phyloP scores from a whole-genome alignment of 2,888 invertebrate species.

The Hydrotaea cyrtoneurina region DNA sequence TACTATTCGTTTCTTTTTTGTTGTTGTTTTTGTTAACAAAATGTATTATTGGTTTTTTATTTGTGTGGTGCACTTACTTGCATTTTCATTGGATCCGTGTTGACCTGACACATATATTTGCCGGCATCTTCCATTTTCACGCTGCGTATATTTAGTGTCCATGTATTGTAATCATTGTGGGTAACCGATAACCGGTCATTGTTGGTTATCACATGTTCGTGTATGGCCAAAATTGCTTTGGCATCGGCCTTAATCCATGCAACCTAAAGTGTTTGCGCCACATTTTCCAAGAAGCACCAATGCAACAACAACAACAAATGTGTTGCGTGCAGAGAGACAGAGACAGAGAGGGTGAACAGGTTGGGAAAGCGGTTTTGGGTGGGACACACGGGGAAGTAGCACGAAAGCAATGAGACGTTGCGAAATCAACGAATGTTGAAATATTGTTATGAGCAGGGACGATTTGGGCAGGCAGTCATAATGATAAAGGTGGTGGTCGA shows the following conservation, averaged over 20 bases:
- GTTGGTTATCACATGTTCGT: constrained; percentile 96
- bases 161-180: constrained; percentile 95
- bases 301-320: constrained; percentile 29
- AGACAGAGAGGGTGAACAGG: constrained; percentile 14
- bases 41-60: background rate
- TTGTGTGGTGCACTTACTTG: constrained; percentile 84
- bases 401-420: constrained; percentile 23
- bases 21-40: too few species aligned
- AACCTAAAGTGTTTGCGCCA: constrained; percentile 83
- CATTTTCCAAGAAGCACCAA: constrained; percentile 45
- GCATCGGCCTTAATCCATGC: constrained; percentile 97
- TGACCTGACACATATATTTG: constrained; percentile 97
- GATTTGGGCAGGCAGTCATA: constrained; percentile 1
- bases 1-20: too few species aligned
- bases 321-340: too few species aligned
- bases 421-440: constrained; percentile 54
- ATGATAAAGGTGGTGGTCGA: constrained; percentile 33
- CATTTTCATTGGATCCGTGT: constrained; percentile 96
- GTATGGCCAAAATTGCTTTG: constrained; percentile 95
- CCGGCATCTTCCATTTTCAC: constrained; percentile 93
- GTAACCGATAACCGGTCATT: constrained; percentile 93
- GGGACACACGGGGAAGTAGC: background rate
- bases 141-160: constrained; percentile 93
- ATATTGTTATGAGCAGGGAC: background rate
- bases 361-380: constrained; percentile 35